Evolutionary conservation across 2,113 vertebrate genomes (phyloP).

Genomic region (Cryptomyrus ogoouensis): DNA sequence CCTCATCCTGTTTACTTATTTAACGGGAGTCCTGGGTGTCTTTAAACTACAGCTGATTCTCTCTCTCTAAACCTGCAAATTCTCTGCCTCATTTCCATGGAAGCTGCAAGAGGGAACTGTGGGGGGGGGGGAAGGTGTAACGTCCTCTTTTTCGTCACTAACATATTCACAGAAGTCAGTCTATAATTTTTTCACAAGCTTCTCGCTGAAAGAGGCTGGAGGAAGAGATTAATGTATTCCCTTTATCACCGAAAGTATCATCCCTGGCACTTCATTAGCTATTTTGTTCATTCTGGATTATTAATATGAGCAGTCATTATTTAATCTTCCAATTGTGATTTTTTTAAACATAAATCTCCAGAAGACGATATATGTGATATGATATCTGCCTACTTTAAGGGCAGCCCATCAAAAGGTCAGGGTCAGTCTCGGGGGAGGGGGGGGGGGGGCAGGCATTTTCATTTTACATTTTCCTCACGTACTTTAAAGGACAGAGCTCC

Average conservation of each 20-base stretch:
- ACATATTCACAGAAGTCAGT: not conserved
- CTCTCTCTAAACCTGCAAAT: not conserved
- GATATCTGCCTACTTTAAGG: not conserved
- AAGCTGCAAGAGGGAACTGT: not conserved
- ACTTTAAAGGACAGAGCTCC: not conserved
- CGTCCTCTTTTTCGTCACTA: not conserved
- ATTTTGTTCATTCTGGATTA: slow-evolving; percentile 19
- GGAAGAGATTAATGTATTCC: not conserved
- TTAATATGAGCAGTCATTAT: not conserved
- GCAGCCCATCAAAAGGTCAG: not conserved
- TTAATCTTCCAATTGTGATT: not conserved
- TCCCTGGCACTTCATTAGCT: not conserved
- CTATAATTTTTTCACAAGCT: not conserved
- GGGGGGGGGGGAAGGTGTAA: not conserved
- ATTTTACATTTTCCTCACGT: not conserved
- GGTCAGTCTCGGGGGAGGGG: not conserved
- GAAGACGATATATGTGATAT: not conserved
- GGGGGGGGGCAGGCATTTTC: not conserved
- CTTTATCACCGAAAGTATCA: not conserved
- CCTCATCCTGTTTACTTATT: slow-evolving; percentile 22
- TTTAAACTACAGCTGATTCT: slow-evolving; percentile 13
- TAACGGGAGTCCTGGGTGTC: not conserved
- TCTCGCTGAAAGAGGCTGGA: not conserved
- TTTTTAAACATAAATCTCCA: not conserved
- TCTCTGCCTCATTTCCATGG: not conserved